Evolutionary conservation across 1,140 invertebrate genomes (phyloP).

Genomic region (Leptinotarsa defecta): DNA sequence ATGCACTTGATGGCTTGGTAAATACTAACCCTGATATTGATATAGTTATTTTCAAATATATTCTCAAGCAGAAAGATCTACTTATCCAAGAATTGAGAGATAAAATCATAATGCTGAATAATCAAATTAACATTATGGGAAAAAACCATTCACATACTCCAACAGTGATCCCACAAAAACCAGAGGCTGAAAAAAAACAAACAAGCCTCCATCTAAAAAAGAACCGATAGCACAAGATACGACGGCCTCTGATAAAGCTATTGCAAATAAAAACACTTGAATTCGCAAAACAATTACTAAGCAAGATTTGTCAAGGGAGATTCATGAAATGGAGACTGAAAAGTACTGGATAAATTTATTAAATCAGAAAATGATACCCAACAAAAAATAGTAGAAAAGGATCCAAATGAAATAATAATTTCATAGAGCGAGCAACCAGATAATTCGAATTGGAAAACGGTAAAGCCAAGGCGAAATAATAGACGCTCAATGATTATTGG

Average conservation of each 20-base stretch:
- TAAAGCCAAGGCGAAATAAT: slow-evolving; percentile 9
- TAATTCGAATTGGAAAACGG: slow-evolving; percentile 6
- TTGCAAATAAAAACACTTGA: background rate
- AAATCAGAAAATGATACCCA: slow-evolving; percentile 4
- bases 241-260: background rate
- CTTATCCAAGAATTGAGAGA: background rate
- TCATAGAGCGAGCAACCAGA: background rate
- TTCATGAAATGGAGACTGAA: background rate
- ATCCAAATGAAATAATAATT: slow-evolving; percentile 7
- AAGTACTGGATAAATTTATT: background rate
- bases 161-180: background rate
- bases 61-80: background rate
- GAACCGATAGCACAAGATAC: background rate
- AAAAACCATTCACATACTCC: background rate
- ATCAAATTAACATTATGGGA: background rate
- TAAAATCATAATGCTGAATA: background rate
- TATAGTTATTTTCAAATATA: slow-evolving; percentile 4
- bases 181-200: background rate
- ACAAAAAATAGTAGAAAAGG: slow-evolving; percentile 9
- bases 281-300: background rate
- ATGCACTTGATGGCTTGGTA: background rate
- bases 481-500: slow-evolving; percentile 11
- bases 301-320: background rate
- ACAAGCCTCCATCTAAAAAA: no score
- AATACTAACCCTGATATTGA: background rate